Percentiles rank a stretch among this genome's conserved stretches.
phyloP scores from a whole-genome alignment of 2,888 invertebrate genomes.

The Carabus problematicus region DNA sequence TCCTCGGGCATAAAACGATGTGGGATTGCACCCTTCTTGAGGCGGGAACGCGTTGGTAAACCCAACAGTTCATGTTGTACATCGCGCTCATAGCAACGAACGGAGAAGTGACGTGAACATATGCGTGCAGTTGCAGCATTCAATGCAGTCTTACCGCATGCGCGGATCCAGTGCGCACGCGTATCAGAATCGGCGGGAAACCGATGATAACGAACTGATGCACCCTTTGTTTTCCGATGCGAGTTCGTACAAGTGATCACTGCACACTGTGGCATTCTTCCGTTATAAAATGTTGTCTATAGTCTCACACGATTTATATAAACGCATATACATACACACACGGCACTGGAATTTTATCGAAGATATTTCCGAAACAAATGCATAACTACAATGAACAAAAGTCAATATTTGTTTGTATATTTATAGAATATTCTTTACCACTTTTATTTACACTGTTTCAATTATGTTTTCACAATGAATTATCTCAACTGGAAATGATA shows the following conservation, averaged over 20 bases:
- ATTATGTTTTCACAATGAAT: no score
- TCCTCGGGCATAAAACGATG: conserved; percentile 51
- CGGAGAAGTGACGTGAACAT: conserved; percentile 64
- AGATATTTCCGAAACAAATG: no score
- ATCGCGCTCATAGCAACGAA: conserved; percentile 64
- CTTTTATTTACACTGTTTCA: no score
- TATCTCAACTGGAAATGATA: no score
- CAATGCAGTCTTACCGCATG: conserved; percentile 62
- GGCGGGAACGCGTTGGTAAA: conserved; percentile 61
- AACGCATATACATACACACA: no score
- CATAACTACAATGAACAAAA: no score
- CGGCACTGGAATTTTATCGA: no score
- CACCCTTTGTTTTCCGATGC: conserved; percentile 64
- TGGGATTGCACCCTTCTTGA: conserved; percentile 63
- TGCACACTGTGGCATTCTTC: conserved; percentile 66
- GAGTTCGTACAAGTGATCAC: conserved; percentile 65
- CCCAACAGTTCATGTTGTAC: conserved; percentile 65
- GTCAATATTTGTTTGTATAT: no score
- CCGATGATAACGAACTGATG: conserved; percentile 65
- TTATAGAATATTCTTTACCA: no score
- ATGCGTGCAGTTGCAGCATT: conserved; percentile 66
- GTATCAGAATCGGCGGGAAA: conserved; percentile 65
- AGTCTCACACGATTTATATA: no score
- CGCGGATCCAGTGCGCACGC: conserved; percentile 62
- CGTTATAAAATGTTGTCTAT: not conserved